Evolutionary conservation across 2,113 vertebrate species (phyloP), one percentile per base, ranked within the genome.

Genomic region (Syngnathus scovelli): DNA sequence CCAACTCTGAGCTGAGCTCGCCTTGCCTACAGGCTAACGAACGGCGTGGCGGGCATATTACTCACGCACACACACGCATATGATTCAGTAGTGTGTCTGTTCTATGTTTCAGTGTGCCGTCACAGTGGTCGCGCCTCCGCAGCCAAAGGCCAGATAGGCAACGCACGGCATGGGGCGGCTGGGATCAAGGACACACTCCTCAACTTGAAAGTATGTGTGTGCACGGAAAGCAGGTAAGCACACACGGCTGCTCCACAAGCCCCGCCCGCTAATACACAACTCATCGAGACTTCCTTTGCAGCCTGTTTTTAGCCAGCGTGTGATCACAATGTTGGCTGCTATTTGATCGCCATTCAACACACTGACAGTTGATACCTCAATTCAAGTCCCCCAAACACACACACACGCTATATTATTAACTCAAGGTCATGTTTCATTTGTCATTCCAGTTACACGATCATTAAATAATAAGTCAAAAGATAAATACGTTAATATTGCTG

Each of bases 91-190:
- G 46, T 55, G 51, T 4, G 10, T 67, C 54, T 70, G 69, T 37
- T 73, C 37, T 49, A 64, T 48, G 58, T 79, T 7, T 69, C 56
- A 39, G 23, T 46, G 60, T 61, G 67, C n/a, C 61, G 5, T 75
- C 43, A 65, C 41, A 51, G 67, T 46, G 54, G 62, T 3, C 1
- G 64, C 9, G 44, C 38, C 54, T 61, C 18, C 52, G 71, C 69
- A 66, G 68, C 65, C 37, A 61, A 71, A 67, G 75, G 66, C 59
- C 81, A 81, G 76, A 75, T 81, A 71, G 72, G 39, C 72, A 73
- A 65, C 64, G 76, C 74, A 76, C 41, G 39, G 33, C 56, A 75
- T 33, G 41, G 16, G 21, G 37, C 27, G 61, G 43, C 61, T 18
- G 54, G 61, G 58, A 77, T 72, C 63, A 61, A 70, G 75, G 69